Evolutionary conservation across 2,113 vertebrate species (phyloP).

Genomic region (Lates calcarifer): DNA sequence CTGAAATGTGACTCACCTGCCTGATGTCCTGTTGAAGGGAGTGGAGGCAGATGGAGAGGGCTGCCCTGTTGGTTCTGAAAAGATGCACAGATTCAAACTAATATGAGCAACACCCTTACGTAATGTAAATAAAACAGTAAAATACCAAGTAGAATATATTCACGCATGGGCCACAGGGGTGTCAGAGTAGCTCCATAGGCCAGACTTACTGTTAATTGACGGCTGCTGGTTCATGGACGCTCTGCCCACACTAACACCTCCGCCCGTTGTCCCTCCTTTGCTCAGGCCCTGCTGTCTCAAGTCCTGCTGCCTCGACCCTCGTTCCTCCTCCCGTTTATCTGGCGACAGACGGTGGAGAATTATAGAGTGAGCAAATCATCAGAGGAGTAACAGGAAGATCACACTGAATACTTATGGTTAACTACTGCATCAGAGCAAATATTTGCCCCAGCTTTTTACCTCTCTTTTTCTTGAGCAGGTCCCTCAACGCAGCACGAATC

Average conservation of each 20-base stretch:
- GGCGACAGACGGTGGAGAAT: slow-evolving; percentile 8
- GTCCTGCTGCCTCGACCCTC: slow-evolving; percentile 87
- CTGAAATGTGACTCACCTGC: slow-evolving; percentile 87
- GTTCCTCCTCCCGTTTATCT: slow-evolving; percentile 93
- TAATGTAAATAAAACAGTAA: background rate
- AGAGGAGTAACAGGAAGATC: background rate
- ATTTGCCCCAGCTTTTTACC: slow-evolving; percentile 79
- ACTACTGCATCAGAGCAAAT: background rate
- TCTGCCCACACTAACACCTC: slow-evolving; percentile 40
- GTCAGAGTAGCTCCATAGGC: background rate
- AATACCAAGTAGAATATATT: background rate
- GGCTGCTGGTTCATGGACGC: slow-evolving; percentile 60
- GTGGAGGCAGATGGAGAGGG: slow-evolving; percentile 82
- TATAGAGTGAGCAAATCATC: background rate
- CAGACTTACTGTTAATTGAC: slow-evolving; percentile 48
- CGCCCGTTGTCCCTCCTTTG: slow-evolving; percentile 54
- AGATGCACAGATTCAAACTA: slow-evolving; percentile 24
- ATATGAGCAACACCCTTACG: background rate
- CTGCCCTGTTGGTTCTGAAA: slow-evolving; percentile 83
- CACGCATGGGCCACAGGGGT: background rate
- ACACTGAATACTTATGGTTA: too few species aligned
- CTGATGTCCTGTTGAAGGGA: slow-evolving; percentile 85
- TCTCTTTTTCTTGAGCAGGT: slow-evolving; percentile 94
- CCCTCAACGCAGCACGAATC: slow-evolving; percentile 92
- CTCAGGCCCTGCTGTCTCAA: slow-evolving; percentile 76